phyloP scores from a whole-genome alignment of 2,888 invertebrate species.

The Xanthostigma xanthostigma region DNA sequence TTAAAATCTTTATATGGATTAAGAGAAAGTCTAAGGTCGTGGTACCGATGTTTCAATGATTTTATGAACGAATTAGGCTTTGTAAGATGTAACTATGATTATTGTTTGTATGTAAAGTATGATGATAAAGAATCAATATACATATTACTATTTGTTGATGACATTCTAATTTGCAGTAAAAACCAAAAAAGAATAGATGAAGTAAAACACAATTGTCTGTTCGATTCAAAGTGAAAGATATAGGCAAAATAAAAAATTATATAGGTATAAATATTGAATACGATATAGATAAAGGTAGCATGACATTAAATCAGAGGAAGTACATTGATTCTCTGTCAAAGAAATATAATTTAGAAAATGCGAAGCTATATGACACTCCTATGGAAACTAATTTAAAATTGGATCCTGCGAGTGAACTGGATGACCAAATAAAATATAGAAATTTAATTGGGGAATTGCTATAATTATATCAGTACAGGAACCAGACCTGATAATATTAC shows the following conservation, averaged over 20 bases:
- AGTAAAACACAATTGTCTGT: neutral
- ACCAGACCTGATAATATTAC: constrained; percentile 19
- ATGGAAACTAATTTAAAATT: constrained; percentile 18
- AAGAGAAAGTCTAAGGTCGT: constrained; percentile 12
- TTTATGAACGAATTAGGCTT: constrained; percentile 10
- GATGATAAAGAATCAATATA: constrained; percentile 2
- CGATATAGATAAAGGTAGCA: constrained; percentile 10
- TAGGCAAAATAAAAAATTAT: constrained; percentile 1
- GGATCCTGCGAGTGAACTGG: constrained; percentile 3
- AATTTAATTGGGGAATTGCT: constrained; percentile 14
- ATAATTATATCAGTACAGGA: constrained; percentile 19
- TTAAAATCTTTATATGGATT: constrained; percentile 14
- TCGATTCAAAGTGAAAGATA: constrained; percentile 3
- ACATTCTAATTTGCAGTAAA: constrained; percentile 5
- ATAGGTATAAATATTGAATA: constrained; percentile 20
- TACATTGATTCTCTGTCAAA: constrained; percentile 14
- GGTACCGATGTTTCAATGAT: constrained; percentile 14
- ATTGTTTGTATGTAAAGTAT: constrained; percentile 7
- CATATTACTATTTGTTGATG: constrained; percentile 6
- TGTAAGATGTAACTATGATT: constrained; percentile 6
- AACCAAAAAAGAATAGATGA: constrained; percentile 1
- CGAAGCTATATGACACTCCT: constrained; percentile 16
- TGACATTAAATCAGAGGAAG: constrained; percentile 17
- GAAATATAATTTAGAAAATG: constrained; percentile 15
- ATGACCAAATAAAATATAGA: constrained; percentile 16